Evolutionary conservation across 2,113 vertebrate species (phyloP), one percentile per base, ranked within the genome.

Genomic region (Pleuronectes platessa): DNA sequence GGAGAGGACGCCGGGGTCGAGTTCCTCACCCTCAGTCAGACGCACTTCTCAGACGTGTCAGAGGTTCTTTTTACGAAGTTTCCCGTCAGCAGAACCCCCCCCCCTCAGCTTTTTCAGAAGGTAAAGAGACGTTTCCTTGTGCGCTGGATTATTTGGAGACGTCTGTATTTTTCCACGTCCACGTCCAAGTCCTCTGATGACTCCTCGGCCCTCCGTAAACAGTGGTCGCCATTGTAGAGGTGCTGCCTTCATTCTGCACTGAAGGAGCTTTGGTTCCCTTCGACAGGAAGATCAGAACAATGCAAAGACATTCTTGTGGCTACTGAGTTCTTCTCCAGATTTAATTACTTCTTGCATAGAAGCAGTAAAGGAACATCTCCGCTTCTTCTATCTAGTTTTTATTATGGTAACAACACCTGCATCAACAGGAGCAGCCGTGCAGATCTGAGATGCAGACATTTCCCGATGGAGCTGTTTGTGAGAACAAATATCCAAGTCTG

Each of bases 161-260:
- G 69, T 85, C 82, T 85, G 87, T 88, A 89, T 47, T 91, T 93
- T 94, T 92, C 91, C 90, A 89, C 23, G n/a, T 92, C 91, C 90
- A 89, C 23, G n/a, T 78, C 67, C 18, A 8, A 60, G 61, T 61
- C 67, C 23, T 60, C 66, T 23, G 6, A 71, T 71, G 60, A 61
- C 76, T 64, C 60, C 62, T 66, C 73, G 81, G 61, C 49, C 51
- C 35, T 65, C 62, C 47, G 21, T 10, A 14, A 75, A 84, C 80
- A 86, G 14, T 54, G 68, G 40, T 51, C 69, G 5, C 23, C 35
- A 20, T 42, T 81, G 75, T 81, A 7, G 47, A 17, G 21, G 42
- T 60, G 31, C 45, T 3, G 10, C 53, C 17, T 27, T 2, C 9
- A 35, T 17, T 26, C 45, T 42, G 40, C 12, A 13, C 40, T 42